Evolutionary conservation across 2,888 invertebrate species (phyloP).

Genomic region (Trichopria drosophilae): DNA sequence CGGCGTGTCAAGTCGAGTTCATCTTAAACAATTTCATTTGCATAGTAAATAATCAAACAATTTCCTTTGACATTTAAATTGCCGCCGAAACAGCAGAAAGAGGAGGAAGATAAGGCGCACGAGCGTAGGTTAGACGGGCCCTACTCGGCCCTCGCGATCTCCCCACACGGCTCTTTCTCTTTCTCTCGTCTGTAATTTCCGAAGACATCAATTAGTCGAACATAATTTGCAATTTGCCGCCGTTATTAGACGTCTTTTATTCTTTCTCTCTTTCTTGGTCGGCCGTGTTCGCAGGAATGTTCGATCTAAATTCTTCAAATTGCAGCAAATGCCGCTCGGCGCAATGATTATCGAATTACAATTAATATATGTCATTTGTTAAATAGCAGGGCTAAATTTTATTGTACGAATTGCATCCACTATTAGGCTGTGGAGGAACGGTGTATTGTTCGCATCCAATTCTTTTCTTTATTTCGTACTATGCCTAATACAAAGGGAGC

Average conservation of each 20-base stretch:
- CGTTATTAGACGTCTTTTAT: slow-evolving; percentile 25
- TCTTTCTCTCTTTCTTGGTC: slow-evolving; percentile 10
- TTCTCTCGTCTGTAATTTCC: slow-evolving; percentile 45
- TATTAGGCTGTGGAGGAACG: too few species aligned
- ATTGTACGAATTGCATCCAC: too few species aligned
- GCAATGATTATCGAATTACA: too few species aligned
- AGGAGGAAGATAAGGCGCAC: slow-evolving; percentile 18
- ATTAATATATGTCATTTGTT: too few species aligned
- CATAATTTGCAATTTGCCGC: slow-evolving; percentile 43
- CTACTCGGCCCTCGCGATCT: slow-evolving; percentile 9
- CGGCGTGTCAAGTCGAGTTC: slow-evolving; percentile 41
- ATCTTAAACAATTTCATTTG: slow-evolving; percentile 56
- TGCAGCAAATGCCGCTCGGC: too few species aligned
- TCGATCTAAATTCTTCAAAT: too few species aligned
- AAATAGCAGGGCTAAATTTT: too few species aligned
- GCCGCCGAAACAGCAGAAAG: slow-evolving; percentile 36
- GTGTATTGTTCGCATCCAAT: too few species aligned
- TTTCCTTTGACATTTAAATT: slow-evolving; percentile 58
- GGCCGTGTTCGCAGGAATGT: too few species aligned
- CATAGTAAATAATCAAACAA: slow-evolving; percentile 58
- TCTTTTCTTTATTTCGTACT: too few species aligned
- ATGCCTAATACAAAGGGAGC: too few species aligned
- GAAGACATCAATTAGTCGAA: slow-evolving; percentile 45
- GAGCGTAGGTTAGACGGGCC: slow-evolving; percentile 11
- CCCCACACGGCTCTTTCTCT: background rate